phyloP scores from a whole-genome alignment of 2,888 invertebrate species.

The Lissocephala sabroskyi region DNA sequence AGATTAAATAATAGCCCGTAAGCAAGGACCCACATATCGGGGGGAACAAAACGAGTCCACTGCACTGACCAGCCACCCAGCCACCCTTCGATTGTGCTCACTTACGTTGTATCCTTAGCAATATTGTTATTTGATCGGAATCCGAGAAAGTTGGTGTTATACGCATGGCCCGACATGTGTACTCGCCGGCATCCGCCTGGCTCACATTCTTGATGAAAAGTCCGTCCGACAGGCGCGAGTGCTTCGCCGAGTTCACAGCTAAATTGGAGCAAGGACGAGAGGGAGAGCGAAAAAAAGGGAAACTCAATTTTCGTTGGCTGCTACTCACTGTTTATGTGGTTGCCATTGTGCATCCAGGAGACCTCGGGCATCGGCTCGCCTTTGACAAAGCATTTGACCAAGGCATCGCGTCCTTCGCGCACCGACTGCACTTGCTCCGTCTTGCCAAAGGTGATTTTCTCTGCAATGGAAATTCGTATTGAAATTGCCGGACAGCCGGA shows the following conservation, averaged over 20 bases:
- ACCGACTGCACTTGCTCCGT: conserved; percentile 74
- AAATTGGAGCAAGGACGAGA: conserved; percentile 24
- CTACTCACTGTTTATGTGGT: conserved; percentile 69
- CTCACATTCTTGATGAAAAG: conserved; percentile 75
- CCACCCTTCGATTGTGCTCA: conserved; percentile 52
- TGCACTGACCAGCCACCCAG: conserved; percentile 6
- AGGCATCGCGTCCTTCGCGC: conserved; percentile 73
- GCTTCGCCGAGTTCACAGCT: conserved; percentile 71
- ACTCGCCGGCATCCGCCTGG: conserved; percentile 75
- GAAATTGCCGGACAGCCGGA: no score
- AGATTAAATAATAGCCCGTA: conserved; percentile 37
- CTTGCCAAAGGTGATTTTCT: conserved; percentile 75
- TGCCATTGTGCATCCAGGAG: conserved; percentile 73
- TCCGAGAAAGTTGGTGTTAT: conserved; percentile 73
- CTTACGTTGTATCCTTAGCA: conserved; percentile 77
- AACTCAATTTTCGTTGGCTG: background rate
- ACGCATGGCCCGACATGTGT: conserved; percentile 76
- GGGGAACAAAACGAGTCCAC: background rate
- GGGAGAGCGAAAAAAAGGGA: no score
- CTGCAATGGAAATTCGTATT: no score
- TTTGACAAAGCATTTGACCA: conserved; percentile 70
- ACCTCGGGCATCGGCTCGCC: conserved; percentile 73
- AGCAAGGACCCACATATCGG: conserved; percentile 16
- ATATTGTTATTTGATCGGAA: conserved; percentile 74
- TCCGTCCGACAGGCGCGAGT: conserved; percentile 74